Base-by-base conservation (phyloP, 2,888 invertebrate species). In the Cremastobaeus sp. region DNA sequence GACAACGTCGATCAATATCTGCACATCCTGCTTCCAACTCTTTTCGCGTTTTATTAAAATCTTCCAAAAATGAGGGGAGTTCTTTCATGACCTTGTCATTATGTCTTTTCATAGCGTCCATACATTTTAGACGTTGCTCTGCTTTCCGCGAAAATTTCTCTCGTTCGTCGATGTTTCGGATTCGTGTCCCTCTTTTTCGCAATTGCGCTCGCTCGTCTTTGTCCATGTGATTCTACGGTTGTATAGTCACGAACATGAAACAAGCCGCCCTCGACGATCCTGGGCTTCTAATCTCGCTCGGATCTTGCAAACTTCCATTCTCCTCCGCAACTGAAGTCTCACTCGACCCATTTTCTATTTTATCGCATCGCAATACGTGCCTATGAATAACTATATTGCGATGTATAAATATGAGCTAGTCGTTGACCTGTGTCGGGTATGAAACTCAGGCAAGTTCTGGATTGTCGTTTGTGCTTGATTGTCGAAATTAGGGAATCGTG, bases 341-440 rank as follows among this genome's bases (percentile, higher is more conserved):
- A 74, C 76, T 77, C 72, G 76, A 77, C 76, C 76, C 69, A 77
- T 77, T 74, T 73, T 75, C 76, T 65, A 69, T 75, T 64, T 70
- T 57, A 59, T 57, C 54, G 65, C 59, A 45, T 25, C 34, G 32
- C 73, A 64, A 57, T 68, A 68, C 73, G 68, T 68, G 68, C 66
- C 70, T 43, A 71, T 43, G 39, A 65, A 65, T 45, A 71, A 71
- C 64, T 47, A 45, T 47, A 65, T 37, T 65, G 45, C 21, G 12
- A 43, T 37, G 17, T 54, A 66, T 60, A 66, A 66, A 14, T 50
- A 60, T 54, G 59, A 21, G 4, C 14, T 17, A 20, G n/a, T 2
- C 28, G 39, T 39, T 62, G 39, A 52, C 57, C 47, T 11, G 14
- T 11, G 60, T 59, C 45, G 45, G 52, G 52, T 71, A 71, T 64